Evolutionary conservation across 1,140 invertebrate species (phyloP).

Genomic region (Aleiodes sp.): DNA sequence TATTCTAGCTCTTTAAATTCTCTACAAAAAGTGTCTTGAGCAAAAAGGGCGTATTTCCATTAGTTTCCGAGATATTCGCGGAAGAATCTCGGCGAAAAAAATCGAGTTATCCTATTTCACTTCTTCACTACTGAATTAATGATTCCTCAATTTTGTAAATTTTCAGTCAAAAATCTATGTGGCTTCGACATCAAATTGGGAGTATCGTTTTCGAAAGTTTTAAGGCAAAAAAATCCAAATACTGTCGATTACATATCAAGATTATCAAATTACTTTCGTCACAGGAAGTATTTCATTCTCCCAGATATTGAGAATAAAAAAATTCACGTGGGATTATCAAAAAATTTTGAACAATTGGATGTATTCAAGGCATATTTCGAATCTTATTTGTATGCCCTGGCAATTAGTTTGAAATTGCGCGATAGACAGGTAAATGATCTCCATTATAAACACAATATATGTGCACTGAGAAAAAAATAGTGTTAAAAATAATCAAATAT

Average conservation of each 20-base stretch:
- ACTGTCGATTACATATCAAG: conserved; percentile 49
- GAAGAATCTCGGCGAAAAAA: too few species aligned
- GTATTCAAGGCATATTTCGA: conserved; percentile 69
- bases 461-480: too few species aligned
- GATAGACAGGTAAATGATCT: not conserved
- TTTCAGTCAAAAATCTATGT: conserved; percentile 63
- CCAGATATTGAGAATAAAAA: conserved; percentile 56
- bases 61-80: too few species aligned
- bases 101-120: too few species aligned
- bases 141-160: conserved; percentile 38
- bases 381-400: conserved; percentile 59
- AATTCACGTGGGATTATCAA: conserved; percentile 64
- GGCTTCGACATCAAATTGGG: conserved; percentile 68
- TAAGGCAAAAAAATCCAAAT: conserved; percentile 52
- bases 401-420: not conserved
- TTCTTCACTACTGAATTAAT: too few species aligned
- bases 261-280: conserved; percentile 55
- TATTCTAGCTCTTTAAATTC: too few species aligned
- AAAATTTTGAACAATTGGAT: conserved; percentile 55
- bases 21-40: too few species aligned
- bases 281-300: conserved; percentile 64
- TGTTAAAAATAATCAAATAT: too few species aligned
- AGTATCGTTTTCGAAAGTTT: conserved; percentile 64
- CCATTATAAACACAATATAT: too few species aligned
- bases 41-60: too few species aligned